These are phyloP conservation scores for Vultur gryphus DNA, from an alignment of 2,797 vertebrate species.

Conservation along the genomic window DNA sequence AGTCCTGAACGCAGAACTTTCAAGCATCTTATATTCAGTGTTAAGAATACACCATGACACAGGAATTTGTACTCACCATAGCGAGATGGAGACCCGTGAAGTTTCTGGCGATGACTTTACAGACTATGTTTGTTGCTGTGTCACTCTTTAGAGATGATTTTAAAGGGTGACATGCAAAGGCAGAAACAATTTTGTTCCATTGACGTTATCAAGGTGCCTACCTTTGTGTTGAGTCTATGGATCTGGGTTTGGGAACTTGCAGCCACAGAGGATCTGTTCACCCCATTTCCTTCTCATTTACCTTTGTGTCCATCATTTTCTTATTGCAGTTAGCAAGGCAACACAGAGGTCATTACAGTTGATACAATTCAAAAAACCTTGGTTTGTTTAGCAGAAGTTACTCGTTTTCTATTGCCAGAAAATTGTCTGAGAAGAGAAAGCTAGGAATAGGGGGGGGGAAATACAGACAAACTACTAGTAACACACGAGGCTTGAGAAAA, in stretches of 20 bases:
- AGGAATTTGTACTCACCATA: not conserved
- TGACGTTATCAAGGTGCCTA: not conserved
- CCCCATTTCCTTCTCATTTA: not conserved
- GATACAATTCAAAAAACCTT: not conserved
- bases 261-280: not conserved
- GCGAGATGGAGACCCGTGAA: not conserved
- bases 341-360: not conserved
- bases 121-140: not conserved
- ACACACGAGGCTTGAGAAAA: not conserved
- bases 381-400: not conserved
- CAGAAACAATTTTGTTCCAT: not conserved
- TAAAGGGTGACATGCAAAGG: not conserved
- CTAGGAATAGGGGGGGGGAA: rapidly evolving
- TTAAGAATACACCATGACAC: not conserved
- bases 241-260: not conserved
- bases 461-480: not conserved
- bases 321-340: not conserved
- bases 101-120: not conserved
- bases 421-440: not conserved
- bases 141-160: not conserved
- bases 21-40: not conserved
- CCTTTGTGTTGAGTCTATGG: not conserved
- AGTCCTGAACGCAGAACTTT: not conserved
- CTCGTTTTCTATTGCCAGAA: not conserved
- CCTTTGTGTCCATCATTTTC: not conserved